Base-by-base conservation (phyloP, 2,797 vertebrate genomes). In the Cirrhinus molitorella region DNA sequence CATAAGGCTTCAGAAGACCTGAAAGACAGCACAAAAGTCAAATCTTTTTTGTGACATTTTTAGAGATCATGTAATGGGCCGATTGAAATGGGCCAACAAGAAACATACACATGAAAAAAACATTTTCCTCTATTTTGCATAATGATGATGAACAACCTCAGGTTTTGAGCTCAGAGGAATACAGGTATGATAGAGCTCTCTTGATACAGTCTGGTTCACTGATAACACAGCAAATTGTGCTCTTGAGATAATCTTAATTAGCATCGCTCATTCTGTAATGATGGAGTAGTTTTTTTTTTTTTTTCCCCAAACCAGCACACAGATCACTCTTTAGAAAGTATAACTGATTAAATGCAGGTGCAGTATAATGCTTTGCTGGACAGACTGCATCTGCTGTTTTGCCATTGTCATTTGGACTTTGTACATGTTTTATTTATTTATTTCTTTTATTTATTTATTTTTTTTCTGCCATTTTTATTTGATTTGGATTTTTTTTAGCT, bases 211-310 rank as follows among this genome's bases (percentile, higher is more conserved):
- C 67, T 2, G 43, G 23, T 71, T 47, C 21, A 40, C 65, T 67
- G 34, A 67, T 67, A 67, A 67, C 10, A 0, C 4, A 66, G 65
- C 65, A 66, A 66, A 66, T n/a, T 37, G 19, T 37, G 19, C 65
- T 66, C 65, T 66, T 66, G 65, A 66, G 65, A 66, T 40, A 37
- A 66, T 40, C n/a, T 70, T 70, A 11, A 70, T 47, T 11, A 47
- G n/a, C 43, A 17, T 45, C 14, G 1, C 11, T 70, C 14, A 45
- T 70, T 70, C n/a, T 70, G 23, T 70, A 70, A 47, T 47, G 40
- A 70, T 47, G 23, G 13, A 28, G 43, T 25, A 47, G 66, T 3
- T 34, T 34, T 34, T 34, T 34, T 34, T 34, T 34, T 34, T 34
- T 34, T 3, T 4, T 3, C 61, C 28, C 16, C 8, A 65, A 65